These are phyloP conservation scores for Cottus gobio DNA, from an alignment of 2,113 vertebrate species.

Conservation along the genomic window DNA sequence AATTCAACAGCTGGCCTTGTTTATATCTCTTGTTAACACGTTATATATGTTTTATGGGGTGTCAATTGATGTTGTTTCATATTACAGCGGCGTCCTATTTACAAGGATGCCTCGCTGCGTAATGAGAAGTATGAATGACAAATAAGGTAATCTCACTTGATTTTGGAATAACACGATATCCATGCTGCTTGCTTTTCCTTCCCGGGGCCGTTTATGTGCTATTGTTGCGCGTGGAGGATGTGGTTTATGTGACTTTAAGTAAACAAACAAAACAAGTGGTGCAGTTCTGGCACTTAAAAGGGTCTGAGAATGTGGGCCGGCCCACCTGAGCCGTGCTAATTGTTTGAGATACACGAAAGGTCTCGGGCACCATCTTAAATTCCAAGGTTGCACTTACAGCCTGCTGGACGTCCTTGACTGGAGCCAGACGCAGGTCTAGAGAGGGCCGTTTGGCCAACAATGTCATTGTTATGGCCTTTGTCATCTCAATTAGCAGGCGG, in stretches of 20 bases:
- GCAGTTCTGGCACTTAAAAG: slow-evolving; percentile 61
- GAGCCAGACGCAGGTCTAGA: slow-evolving; percentile 79
- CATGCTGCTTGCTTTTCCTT: slow-evolving; percentile 25
- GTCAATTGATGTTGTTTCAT: slow-evolving; percentile 74
- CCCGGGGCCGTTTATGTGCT: slow-evolving; percentile 35
- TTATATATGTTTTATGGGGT: slow-evolving; percentile 79
- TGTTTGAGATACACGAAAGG: slow-evolving; percentile 61
- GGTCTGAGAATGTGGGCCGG: slow-evolving; percentile 57
- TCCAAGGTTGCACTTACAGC: slow-evolving; percentile 74
- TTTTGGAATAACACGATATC: slow-evolving; percentile 48
- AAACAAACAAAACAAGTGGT: slow-evolving; percentile 70
- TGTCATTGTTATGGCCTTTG: slow-evolving; percentile 84
- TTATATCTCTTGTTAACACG: slow-evolving; percentile 82
- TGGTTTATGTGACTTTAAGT: slow-evolving; percentile 63
- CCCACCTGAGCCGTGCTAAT: slow-evolving; percentile 60
- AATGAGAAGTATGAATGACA: slow-evolving; percentile 60
- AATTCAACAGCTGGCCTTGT: slow-evolving; percentile 80
- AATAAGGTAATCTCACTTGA: slow-evolving; percentile 60
- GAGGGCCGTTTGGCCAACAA: slow-evolving; percentile 78
- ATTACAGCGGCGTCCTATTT: slow-evolving; percentile 65
- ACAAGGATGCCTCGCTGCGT: slow-evolving; percentile 61
- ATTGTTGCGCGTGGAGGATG: slow-evolving; percentile 40
- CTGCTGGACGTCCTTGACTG: slow-evolving; percentile 79
- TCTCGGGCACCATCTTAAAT: slow-evolving; percentile 71
- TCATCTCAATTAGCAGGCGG: slow-evolving; percentile 82